A percentile compares a stretch with the other conserved stretches of the same genome.
Evolutionary conservation across 2,888 invertebrate genomes (phyloP).

Genomic region (Drosophila rellima): DNA sequence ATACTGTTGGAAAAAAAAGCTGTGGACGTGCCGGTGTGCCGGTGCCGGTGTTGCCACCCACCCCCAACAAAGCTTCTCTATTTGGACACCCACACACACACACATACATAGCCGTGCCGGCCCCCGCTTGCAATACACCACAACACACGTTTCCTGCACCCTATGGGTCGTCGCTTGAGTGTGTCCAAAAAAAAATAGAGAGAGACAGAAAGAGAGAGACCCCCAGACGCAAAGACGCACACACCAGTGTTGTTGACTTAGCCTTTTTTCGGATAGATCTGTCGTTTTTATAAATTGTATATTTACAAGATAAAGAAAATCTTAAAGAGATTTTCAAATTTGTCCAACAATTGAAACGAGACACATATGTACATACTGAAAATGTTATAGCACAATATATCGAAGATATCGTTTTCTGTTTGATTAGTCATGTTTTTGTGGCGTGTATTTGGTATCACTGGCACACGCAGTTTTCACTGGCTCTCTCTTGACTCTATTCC

Average conservation of each 20-base stretch:
- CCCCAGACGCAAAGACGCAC: conserved; percentile 39
- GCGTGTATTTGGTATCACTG: background rate
- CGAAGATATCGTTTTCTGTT: background rate
- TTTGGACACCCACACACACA: conserved; percentile 19
- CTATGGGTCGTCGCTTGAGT: conserved; percentile 29
- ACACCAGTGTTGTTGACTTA: background rate
- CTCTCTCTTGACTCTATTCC: conserved; percentile 27
- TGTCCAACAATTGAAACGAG: too few species aligned
- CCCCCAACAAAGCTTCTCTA: conserved; percentile 50
- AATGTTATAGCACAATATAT: too few species aligned
- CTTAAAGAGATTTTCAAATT: too few species aligned
- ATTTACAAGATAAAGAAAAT: too few species aligned
- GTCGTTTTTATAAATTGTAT: too few species aligned
- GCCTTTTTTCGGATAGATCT: background rate
- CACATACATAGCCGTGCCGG: conserved; percentile 3
- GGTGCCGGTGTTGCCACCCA: conserved; percentile 52
- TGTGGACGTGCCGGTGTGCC: conserved; percentile 42
- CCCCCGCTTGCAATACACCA: conserved; percentile 25
- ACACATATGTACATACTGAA: too few species aligned
- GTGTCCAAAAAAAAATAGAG: conserved; percentile 1
- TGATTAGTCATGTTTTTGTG: background rate
- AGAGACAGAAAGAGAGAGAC: conserved; percentile 32
- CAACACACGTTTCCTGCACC: conserved; percentile 40
- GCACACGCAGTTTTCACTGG: conserved; percentile 16
- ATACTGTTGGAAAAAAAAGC: conserved; percentile 36